These are phyloP conservation scores for Parapsyche elsis DNA, from an alignment of 1,140 invertebrate genomes.

Conservation along the genomic window DNA sequence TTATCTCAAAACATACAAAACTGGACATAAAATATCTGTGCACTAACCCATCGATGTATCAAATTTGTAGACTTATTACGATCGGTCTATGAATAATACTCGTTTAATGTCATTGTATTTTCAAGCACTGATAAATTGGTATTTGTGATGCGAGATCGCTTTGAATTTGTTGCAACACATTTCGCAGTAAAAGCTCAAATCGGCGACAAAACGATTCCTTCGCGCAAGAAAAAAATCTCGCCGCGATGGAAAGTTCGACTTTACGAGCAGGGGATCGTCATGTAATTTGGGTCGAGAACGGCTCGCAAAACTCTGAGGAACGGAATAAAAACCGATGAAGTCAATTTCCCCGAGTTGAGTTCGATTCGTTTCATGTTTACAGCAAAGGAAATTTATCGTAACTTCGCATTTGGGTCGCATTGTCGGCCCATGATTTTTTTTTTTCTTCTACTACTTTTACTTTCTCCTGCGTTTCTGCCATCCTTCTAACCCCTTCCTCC, in stretches of 20 bases:
- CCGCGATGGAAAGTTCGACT: background rate
- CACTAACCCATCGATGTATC: too few relatives aligned
- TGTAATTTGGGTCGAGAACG: background rate
- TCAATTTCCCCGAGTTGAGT: constrained; percentile 34
- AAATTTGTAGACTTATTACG: too few relatives aligned
- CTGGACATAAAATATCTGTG: too few relatives aligned
- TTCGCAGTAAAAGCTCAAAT: background rate
- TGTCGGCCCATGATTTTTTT: constrained; percentile 49
- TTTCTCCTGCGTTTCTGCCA: background rate
- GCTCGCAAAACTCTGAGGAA: background rate
- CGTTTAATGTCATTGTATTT: too few relatives aligned
- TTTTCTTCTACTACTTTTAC: background rate
- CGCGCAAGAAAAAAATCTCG: background rate
- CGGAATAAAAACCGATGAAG: constrained; percentile 31
- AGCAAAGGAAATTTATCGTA: constrained; percentile 42
- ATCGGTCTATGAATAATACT: too few relatives aligned
- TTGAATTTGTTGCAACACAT: constrained; percentile 12
- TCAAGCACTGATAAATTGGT: too few relatives aligned
- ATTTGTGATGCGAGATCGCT: background rate
- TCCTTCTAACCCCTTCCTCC: background rate
- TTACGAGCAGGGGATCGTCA: background rate
- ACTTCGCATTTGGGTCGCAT: constrained; percentile 47
- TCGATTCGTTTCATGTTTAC: constrained; percentile 49
- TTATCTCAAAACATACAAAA: too few relatives aligned
- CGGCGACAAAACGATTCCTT: constrained; percentile 17